These are phyloP conservation scores for Australoheros facetus DNA, from an alignment of 2,797 vertebrate genomes.

Conservation along the genomic window DNA sequence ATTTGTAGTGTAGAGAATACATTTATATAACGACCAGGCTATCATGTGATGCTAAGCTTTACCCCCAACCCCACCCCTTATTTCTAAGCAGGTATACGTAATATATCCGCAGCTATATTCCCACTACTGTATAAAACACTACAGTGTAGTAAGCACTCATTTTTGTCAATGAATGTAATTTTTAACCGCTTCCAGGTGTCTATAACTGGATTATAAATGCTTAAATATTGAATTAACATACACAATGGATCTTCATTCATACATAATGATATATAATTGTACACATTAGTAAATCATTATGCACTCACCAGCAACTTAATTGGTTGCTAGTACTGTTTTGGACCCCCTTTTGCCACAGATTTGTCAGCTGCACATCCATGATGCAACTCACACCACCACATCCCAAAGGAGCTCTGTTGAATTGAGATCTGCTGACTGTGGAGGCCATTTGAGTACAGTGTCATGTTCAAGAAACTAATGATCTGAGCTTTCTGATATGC, in stretches of 20 bases:
- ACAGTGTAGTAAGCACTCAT: not conserved
- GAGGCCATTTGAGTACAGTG: too few relatives aligned
- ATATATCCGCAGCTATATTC: not conserved
- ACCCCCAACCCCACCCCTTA: not conserved
- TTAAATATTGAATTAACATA: not conserved
- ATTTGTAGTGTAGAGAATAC: not conserved
- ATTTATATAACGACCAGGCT: not conserved
- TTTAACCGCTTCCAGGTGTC: not conserved
- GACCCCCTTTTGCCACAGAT: constrained; percentile 28
- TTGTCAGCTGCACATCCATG: constrained; percentile 60
- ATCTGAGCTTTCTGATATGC: too few relatives aligned
- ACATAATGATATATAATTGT: not conserved
- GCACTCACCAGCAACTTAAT: too few relatives aligned
- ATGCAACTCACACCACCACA: constrained; percentile 44
- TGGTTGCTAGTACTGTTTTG: too few relatives aligned
- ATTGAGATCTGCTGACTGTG: too few relatives aligned
- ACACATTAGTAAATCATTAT: not conserved
- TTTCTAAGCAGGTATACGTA: not conserved
- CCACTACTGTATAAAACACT: not conserved
- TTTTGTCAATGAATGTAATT: too few relatives aligned
- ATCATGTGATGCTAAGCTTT: not conserved
- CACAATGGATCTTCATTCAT: not conserved
- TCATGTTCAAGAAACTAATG: too few relatives aligned
- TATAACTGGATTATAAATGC: not conserved
- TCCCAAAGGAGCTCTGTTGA: not conserved